Evolutionary conservation across 2,797 vertebrate species (phyloP).

Genomic region (Arnoldichthys spilopterus): DNA sequence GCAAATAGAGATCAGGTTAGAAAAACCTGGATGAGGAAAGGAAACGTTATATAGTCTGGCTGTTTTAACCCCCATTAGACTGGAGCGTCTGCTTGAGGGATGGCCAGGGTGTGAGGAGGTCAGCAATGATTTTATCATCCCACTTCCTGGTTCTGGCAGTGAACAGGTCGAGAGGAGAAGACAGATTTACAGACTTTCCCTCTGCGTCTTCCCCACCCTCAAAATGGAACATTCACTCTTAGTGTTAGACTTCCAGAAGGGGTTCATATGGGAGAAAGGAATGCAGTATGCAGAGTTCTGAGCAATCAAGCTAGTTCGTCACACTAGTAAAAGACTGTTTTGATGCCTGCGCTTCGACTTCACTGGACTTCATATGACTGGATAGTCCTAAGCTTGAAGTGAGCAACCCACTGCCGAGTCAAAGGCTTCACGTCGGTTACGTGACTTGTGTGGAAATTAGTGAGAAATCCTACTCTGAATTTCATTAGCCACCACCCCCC

Average conservation of each 20-base stretch:
- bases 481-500: not conserved
- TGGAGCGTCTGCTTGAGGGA: not conserved
- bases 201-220: not conserved
- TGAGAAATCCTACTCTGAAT: not conserved
- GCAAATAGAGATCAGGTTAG: no score
- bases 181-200: not conserved
- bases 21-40: not conserved
- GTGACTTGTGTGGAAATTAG: constrained; percentile 12
- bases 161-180: not conserved
- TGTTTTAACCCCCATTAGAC: not conserved
- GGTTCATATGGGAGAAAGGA: not conserved
- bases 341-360: not conserved
- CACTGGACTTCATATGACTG: not conserved
- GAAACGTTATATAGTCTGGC: not conserved
- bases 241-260: constrained; percentile 4
- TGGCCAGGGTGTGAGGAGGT: not conserved
- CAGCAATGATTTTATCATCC: not conserved
- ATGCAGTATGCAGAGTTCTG: not conserved
- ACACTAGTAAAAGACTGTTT: not conserved
- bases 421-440: not conserved
- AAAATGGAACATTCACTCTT: not conserved
- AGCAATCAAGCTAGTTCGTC: not conserved
- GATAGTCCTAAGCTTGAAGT: not conserved
- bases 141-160: not conserved
- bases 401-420: not conserved